Conservation (phyloP, 2,888 invertebrate species). For the Temnothorax rugatulus region DNA sequence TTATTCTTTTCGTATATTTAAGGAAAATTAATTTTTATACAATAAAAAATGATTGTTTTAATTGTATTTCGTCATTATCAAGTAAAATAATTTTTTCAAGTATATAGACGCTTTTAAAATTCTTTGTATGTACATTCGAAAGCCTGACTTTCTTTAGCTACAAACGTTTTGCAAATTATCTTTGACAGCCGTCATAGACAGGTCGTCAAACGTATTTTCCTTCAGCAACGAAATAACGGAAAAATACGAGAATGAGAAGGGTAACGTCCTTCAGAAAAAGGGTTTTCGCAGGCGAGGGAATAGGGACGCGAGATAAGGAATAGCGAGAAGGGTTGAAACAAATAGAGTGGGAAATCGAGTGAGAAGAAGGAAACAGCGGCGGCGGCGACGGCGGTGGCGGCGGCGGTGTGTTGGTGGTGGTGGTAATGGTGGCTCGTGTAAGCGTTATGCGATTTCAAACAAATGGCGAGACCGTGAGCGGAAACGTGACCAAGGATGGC, state of each 20-base stretch:
- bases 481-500: constrained; percentile 68
- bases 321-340: constrained; percentile 49
- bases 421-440: constrained; percentile 71
- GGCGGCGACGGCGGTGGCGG: constrained; percentile 43
- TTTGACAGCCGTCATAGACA: constrained; percentile 26
- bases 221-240: neutral
- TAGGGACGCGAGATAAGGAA: neutral
- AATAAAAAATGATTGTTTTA: neutral
- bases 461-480: constrained; percentile 77
- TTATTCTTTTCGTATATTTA: neutral
- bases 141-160: neutral
- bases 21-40: neutral
- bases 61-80: neutral
- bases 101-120: neutral
- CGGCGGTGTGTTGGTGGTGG: constrained; percentile 57
- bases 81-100: neutral
- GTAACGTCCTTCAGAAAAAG: constrained; percentile 14
- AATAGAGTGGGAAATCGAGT: constrained; percentile 70
- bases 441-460: constrained; percentile 80
- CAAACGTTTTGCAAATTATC: constrained; percentile 24
- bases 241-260: constrained; percentile 20
- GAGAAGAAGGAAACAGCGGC: constrained; percentile 67
- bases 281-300: constrained; percentile 5
- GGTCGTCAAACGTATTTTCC: constrained; percentile 2
- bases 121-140: neutral